Conservation (phyloP, 2,888 invertebrate genomes). For the Halocaridina rubra region DNA sequence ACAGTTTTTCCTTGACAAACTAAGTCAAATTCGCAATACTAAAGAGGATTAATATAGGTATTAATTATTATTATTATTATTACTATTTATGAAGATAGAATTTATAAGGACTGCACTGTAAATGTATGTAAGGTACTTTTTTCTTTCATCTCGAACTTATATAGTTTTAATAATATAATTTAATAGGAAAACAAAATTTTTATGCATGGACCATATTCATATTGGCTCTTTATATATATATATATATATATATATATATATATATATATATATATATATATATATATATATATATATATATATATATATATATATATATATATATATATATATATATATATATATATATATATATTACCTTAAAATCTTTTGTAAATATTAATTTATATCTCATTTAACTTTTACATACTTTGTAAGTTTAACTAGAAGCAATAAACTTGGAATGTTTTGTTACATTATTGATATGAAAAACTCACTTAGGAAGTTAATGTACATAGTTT, state of each 20-base stretch:
- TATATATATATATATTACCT: background rate
- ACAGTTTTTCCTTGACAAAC: constrained; percentile 43
- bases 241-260: too few relatives aligned
- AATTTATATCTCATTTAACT: background rate
- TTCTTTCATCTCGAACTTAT: too few relatives aligned
- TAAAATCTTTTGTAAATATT: background rate
- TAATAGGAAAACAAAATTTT: too few relatives aligned
- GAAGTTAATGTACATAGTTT: too few relatives aligned
- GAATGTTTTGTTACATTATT: background rate
- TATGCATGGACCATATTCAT: too few relatives aligned
- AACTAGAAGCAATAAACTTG: background rate
- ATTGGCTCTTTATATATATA: background rate
- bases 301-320: background rate
- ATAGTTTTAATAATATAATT: too few relatives aligned
- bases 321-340: constrained; percentile 1
- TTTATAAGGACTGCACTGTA: too few relatives aligned
- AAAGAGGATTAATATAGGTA: constrained; percentile 40
- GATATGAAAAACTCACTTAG: too few relatives aligned
- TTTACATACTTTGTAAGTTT: background rate
- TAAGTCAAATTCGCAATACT: constrained; percentile 18
- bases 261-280: background rate
- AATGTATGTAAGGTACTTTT: too few relatives aligned
- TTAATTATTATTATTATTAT: too few relatives aligned
- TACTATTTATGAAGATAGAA: too few relatives aligned
- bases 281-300: too few relatives aligned